Base-by-base conservation (phyloP, 2,888 invertebrate species). In the Molorchus minor region DNA sequence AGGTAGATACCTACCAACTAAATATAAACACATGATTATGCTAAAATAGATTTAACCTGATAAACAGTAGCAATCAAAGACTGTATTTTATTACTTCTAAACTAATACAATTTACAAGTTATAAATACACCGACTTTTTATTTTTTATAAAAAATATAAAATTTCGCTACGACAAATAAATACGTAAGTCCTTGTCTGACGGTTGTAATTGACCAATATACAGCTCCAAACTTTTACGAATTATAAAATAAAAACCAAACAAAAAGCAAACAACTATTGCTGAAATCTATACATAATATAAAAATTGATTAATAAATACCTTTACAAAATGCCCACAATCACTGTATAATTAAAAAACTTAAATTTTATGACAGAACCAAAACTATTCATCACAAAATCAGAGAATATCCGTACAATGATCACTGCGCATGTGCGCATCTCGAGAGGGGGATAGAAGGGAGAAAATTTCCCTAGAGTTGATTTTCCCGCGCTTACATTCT, bases 331-430 rank as follows among this genome's bases (percentile, higher is more conserved):
- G 33, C 30, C 38, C 49, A 62, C 56, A 61, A 41, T 25, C 52
- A 63, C 57, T 33, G 40, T 41, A 58, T 66, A 64, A 62, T 59
- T 59, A 61, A 61, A 60, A 70, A 75, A 71, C 67, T 74, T 73
- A 68, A 71, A 73, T 74, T 75, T 74, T 70, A 56, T 69, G 74
- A 74, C 69, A 72, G 69, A 71, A 70, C 67, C 64, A 72, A 73
- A 74, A 70, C 55, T 71, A 71, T 68, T 75, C 69, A 68, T 58
- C 53, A 61, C 52, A 66, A 64, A 62, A 60, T 44, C 58, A 62
- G 49, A 63, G 61, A 71, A 75, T 75, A 72, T 71, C 71, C 71
- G 70, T 71, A 64, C 64, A 57, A 69, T 64, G 58, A 44, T 36
- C 15, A 60, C 3, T 61, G 67, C 69, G 72, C 76, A 70, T 70